Conservation (phyloP, 2,888 invertebrate genomes). For the Ellobium chinense region DNA sequence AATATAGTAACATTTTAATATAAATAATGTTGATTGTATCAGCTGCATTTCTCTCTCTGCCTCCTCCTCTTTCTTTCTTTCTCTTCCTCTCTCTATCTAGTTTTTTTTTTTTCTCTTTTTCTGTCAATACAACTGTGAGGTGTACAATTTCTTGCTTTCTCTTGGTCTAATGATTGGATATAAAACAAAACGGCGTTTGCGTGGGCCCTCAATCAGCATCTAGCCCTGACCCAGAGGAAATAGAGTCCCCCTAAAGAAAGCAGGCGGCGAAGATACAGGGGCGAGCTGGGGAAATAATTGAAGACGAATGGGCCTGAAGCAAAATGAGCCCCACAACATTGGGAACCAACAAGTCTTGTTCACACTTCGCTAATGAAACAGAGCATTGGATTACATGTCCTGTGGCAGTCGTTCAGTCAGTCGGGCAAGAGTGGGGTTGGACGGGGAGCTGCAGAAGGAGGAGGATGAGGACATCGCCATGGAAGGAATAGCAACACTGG, state of each 20-base stretch:
- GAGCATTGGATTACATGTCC: constrained; percentile 22
- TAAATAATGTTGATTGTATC: no score
- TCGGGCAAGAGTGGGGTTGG: no score
- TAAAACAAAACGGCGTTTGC: constrained; percentile 16
- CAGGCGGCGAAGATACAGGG: no score
- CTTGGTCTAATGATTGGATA: neutral
- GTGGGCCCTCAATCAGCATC: constrained; percentile 7
- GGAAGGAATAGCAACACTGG: no score
- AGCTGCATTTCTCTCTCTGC: neutral
- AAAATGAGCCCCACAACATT: neutral
- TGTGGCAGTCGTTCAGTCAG: constrained; percentile 16
- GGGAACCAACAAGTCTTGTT: constrained; percentile 20
- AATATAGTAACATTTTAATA: no score
- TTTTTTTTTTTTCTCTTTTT: neutral
- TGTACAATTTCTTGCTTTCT: neutral
- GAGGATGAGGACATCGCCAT: no score
- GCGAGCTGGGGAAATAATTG: neutral
- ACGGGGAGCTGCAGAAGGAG: no score
- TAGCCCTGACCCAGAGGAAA: constrained; percentile 5
- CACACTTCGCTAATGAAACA: constrained; percentile 35
- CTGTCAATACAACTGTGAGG: neutral
- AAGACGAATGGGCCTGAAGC: constrained; percentile 14
- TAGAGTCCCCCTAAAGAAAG: neutral
- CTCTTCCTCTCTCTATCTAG: neutral
- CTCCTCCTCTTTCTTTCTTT: neutral